Percentiles rank a stretch among this genome's conserved stretches.
Evolutionary conservation across 1,140 invertebrate genomes (phyloP).

Genomic region (Drosophila insularis): DNA sequence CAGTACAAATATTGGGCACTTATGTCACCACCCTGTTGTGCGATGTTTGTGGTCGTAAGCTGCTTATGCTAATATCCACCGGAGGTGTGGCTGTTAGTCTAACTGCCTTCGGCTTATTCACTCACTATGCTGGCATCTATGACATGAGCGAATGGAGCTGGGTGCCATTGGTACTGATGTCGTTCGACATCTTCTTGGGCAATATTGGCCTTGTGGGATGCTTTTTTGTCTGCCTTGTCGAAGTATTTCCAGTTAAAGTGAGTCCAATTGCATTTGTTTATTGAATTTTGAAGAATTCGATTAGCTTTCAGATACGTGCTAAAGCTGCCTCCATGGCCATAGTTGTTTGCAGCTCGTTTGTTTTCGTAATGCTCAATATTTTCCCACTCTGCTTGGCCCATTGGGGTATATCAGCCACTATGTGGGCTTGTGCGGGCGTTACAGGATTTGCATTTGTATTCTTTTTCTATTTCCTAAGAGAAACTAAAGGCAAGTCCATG

Average conservation of each 20-base stretch:
- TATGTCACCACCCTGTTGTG: conserved; percentile 59
- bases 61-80: conserved; percentile 55
- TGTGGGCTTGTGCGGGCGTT: conserved; percentile 66
- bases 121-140: conserved; percentile 38
- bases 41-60: conserved; percentile 57
- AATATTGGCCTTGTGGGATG: conserved; percentile 69
- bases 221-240: conserved; percentile 68
- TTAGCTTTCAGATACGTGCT: conserved; percentile 67
- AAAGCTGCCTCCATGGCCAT: conserved; percentile 57
- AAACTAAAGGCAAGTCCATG: conserved; percentile 79
- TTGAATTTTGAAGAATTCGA: background rate
- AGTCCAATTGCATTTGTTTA: background rate
- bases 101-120: conserved; percentile 44
- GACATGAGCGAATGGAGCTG: conserved; percentile 59
- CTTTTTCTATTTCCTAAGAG: conserved; percentile 60
- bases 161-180: conserved; percentile 68
- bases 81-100: conserved; percentile 52
- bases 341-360: conserved; percentile 53
- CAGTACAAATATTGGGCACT: conserved; percentile 82
- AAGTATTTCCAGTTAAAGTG: conserved; percentile 72
- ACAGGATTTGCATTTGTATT: conserved; percentile 50
- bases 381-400: conserved; percentile 63
- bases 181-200: conserved; percentile 64
- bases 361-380: conserved; percentile 64
- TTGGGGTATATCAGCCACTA: conserved; percentile 64